phyloP scores from a whole-genome alignment of 2,113 vertebrate genomes.

The Oncorhynchus keta region DNA sequence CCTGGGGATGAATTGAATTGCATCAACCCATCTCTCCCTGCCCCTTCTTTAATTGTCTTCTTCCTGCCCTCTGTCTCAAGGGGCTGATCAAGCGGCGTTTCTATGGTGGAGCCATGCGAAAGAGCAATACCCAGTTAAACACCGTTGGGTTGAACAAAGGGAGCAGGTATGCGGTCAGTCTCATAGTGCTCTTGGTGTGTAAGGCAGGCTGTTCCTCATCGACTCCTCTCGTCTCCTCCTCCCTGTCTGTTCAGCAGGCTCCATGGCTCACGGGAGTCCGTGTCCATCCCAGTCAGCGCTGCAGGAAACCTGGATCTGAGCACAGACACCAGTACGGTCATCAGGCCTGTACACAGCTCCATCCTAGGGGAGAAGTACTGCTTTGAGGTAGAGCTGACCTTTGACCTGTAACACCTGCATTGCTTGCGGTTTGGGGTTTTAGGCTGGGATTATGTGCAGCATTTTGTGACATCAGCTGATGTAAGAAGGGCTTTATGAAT shows the following conservation, averaged over 20 bases:
- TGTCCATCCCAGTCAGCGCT: slow-evolving; percentile 67
- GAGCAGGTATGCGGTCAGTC: slow-evolving; percentile 49
- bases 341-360: slow-evolving; percentile 88
- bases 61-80: slow-evolving; percentile 35
- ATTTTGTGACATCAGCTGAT: too few species aligned
- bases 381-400: slow-evolving; percentile 81
- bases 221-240: background rate
- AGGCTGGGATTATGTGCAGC: too few species aligned
- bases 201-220: background rate
- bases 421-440: too few species aligned
- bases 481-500: too few species aligned
- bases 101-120: slow-evolving; percentile 56
- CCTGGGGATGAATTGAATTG: background rate
- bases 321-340: slow-evolving; percentile 74
- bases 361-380: slow-evolving; percentile 88
- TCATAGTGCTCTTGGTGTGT: background rate
- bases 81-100: slow-evolving; percentile 70
- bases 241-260: slow-evolving; percentile 42
- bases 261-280: slow-evolving; percentile 79
- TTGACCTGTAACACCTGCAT: background rate
- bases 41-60: background rate
- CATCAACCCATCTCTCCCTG: background rate
- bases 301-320: slow-evolving; percentile 80
- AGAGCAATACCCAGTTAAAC: slow-evolving; percentile 62
- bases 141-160: slow-evolving; percentile 49